These are phyloP conservation scores for Perodicticus potto DNA, from an alignment of 2,797 vertebrate genomes.

Conservation along the genomic window DNA sequence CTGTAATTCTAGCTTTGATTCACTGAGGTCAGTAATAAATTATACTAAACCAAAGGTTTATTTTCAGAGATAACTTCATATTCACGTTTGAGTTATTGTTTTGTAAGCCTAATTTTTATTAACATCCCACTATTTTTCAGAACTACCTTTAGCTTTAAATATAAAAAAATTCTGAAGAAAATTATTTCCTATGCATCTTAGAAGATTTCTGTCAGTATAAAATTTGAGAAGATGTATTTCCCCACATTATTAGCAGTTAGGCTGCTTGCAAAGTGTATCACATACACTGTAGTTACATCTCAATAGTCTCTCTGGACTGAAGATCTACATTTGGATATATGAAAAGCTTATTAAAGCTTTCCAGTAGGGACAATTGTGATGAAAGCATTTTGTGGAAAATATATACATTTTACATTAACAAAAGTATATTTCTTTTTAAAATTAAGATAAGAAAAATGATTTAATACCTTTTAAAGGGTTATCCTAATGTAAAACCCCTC, in stretches of 20 bases:
- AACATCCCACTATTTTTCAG: background rate
- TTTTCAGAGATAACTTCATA: background rate
- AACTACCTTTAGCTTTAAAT: background rate
- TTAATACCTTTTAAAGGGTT: conserved; percentile 22
- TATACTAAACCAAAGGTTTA: background rate
- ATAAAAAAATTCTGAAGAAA: background rate
- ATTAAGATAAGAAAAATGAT: conserved; percentile 35
- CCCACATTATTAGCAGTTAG: conserved; percentile 10
- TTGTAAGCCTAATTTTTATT: background rate
- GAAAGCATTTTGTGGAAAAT: conserved; percentile 34
- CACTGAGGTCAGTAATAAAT: background rate
- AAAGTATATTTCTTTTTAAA: conserved; percentile 13
- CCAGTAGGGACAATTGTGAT: background rate
- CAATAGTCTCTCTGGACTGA: background rate
- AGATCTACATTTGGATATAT: background rate
- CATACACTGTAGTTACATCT: background rate
- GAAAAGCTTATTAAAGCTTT: conserved; percentile 44
- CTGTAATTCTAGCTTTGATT: background rate
- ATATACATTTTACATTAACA: background rate
- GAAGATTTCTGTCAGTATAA: background rate
- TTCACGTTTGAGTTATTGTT: background rate
- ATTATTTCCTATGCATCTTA: background rate
- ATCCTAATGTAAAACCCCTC: conserved; percentile 56
- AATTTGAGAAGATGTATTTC: background rate
- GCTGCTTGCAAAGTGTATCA: background rate